Evolutionary conservation across 2,888 invertebrate species (phyloP), one percentile per base, ranked within the genome.

Genomic region (Melipona beecheii): DNA sequence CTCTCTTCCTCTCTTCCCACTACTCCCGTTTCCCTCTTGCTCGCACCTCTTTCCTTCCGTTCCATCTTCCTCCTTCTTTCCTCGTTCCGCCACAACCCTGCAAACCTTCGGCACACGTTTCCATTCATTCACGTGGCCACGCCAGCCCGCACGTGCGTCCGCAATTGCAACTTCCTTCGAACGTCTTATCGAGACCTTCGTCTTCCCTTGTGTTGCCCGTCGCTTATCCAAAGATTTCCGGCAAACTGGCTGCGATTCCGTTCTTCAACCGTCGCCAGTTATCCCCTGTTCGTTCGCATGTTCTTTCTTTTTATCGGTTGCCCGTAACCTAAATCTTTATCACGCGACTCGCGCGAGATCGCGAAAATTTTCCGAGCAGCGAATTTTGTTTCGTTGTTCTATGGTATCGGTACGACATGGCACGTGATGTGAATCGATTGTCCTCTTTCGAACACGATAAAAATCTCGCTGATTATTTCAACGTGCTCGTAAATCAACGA

Each of bases 121-220:
- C 71, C 89, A 87, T 89, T 89, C 88, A 89, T 89, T 75, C 82
- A 72, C 73, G 70, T 81, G 75, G 70, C 75, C 64, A 68, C 71
- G 68, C 81, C 64, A 43, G 83, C 9, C 73, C 58, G 71, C 82
- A 77, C 73, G 75, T 81, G 78, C 73, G 80, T 65, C 60, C 72
- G 54, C 74, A 58, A 50, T 62, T 27, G 56, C 81, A 58, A 56
- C 71, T 72, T 83, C 54, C 49, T 31, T 62, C 69, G 54, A 49
- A 27, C 24, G 17, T 27, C 50, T 68, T 58, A 27, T 68, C 58
- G 43, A 21, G 24, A 43, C 31, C 54, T 54, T 36, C 69, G 31
- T 13, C 52, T 19, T 17, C 17, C 43, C 21, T 27, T 13, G 21
- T 21, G 4, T 64, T 31, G 21, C 11, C 4, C 19, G 2, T 11